Evolutionary conservation across 2,888 invertebrate genomes (phyloP).

Genomic region (Brenthis daphne): DNA sequence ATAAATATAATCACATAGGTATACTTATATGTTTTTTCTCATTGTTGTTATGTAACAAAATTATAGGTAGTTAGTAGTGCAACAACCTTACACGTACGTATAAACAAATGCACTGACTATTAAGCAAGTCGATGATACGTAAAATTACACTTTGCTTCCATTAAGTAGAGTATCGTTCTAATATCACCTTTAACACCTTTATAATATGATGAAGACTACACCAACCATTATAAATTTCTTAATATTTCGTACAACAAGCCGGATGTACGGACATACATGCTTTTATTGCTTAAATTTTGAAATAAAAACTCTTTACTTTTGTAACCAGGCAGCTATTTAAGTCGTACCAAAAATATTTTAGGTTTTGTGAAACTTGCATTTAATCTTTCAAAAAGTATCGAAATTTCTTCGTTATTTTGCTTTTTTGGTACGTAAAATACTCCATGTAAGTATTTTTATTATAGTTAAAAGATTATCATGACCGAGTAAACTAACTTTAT

Average conservation of each 20-base stretch:
- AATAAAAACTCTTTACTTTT: not conserved
- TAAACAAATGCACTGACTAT: constrained; percentile 8
- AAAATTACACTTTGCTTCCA: constrained; percentile 8
- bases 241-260: constrained; percentile 1
- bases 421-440: not conserved
- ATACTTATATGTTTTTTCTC: not conserved
- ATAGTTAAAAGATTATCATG: too few relatives aligned
- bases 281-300: constrained; percentile 1
- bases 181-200: constrained; percentile 4
- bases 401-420: not conserved
- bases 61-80: constrained; percentile 9
- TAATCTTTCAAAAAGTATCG: not conserved
- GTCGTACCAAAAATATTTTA: not conserved
- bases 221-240: constrained; percentile 5
- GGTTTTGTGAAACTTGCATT: constrained; percentile 1
- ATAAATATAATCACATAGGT: too few relatives aligned
- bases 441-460: too few relatives aligned
- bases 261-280: constrained; percentile 8
- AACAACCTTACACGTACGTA: constrained; percentile 13
- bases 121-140: constrained; percentile 15
- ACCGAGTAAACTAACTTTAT: too few relatives aligned
- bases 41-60: constrained; percentile 10
- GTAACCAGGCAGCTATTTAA: not conserved
- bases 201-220: constrained; percentile 3
- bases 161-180: not conserved